Evolutionary conservation across 2,888 invertebrate species (phyloP), one percentile per base, ranked within the genome.

Genomic region (Ceramica pisi): DNA sequence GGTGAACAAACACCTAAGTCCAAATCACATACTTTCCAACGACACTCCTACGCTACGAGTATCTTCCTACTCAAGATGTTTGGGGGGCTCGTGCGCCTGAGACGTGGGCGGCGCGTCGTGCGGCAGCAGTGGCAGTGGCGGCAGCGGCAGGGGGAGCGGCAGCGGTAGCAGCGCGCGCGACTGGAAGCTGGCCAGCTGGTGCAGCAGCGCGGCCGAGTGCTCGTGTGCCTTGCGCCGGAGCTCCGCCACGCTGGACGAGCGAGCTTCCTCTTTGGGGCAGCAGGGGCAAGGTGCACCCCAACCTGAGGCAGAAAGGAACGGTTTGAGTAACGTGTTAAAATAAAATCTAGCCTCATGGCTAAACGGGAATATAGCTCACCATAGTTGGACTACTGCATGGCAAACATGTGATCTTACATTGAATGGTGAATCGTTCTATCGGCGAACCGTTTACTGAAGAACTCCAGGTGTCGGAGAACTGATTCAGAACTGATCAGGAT

Each of bases 141-240:
- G 93, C 16, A 94, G 82, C 2, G 93, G 94, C 0, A 95, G 88
- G 1, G 95, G 95, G 56, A 96, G 90, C 0, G 94, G 94, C 19
- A 95, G 86, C 0, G 94, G 95, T 31, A 95, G 87, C 16, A 97
- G 91, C 21, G 97, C 97, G 19, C 97, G 96, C 35, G 97, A 97
- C 89, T 95, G 96, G 96, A 92, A 97, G 95, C 93, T 97, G 85
- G 98, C 98, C 61, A 98, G 93, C 50, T 97, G 97, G 90, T 98
- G 98, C 65, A 98, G 93, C 35, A 98, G 94, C 0, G 99, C 99
- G 1, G 99, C 99, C 1, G 99, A 98, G 92, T 99, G 99, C 90
- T 99, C 99, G 92, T 99, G 98, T 1, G 99, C 99, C 91, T 99
- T 99, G 67, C 99, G 97, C 10, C 99, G 96, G 56, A 99, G 96